phyloP scores from a whole-genome alignment of 2,797 vertebrate genomes.

The Phoeniculus purpureus region DNA sequence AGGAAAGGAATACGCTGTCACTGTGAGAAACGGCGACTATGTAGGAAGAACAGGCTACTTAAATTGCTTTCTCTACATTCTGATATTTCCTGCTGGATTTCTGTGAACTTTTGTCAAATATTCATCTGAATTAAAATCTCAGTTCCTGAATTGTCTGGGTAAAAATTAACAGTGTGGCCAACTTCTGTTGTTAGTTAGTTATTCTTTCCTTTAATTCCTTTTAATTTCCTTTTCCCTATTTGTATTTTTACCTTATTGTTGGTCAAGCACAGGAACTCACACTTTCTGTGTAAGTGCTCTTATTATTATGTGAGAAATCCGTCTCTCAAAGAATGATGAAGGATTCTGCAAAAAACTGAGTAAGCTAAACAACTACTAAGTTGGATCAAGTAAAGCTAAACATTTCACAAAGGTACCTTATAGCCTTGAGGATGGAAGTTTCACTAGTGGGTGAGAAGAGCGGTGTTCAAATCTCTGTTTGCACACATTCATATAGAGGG shows the following conservation, averaged over 20 bases:
- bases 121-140: not conserved
- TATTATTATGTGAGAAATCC: not conserved
- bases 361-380: not conserved
- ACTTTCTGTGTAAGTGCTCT: not conserved
- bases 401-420: not conserved
- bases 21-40: not conserved
- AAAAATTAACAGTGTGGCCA: not conserved
- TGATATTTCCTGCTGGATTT: not conserved
- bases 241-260: not conserved
- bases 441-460: not conserved
- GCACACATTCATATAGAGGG: accelerated
- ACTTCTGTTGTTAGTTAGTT: not conserved
- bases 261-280: not conserved
- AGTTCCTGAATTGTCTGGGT: not conserved
- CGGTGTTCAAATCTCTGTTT: not conserved
- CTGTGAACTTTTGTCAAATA: not conserved
- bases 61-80: not conserved
- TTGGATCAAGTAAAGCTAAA: not conserved
- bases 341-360: not conserved
- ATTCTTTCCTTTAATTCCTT: not conserved
- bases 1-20: not conserved
- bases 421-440: not conserved
- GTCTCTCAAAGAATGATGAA: not conserved
- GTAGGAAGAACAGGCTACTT: not conserved
- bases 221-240: not conserved